phyloP scores from a whole-genome alignment of 2,888 invertebrate species.

The Trissolcus japonicus region DNA sequence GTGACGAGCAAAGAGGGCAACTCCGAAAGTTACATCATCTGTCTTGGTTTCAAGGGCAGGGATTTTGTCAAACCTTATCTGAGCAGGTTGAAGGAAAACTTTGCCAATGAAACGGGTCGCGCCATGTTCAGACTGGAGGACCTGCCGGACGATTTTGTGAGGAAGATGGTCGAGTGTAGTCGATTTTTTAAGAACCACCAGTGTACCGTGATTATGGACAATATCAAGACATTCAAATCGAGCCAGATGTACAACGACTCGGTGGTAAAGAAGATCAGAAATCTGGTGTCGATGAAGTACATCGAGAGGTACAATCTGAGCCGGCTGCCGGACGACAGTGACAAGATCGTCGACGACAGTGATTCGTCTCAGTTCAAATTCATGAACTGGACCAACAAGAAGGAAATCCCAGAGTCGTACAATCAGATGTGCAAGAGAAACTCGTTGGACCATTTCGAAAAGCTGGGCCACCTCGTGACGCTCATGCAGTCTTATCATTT shows the following conservation, averaged over 20 bases:
- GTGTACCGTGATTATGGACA: slow-evolving; percentile 82
- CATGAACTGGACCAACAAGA: slow-evolving; percentile 76
- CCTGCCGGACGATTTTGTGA: slow-evolving; percentile 81
- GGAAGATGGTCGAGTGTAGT: slow-evolving; percentile 82
- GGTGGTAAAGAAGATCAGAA: slow-evolving; percentile 60
- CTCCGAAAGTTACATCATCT: slow-evolving; percentile 93
- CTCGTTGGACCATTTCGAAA: background rate
- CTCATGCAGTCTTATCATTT: slow-evolving; percentile 5
- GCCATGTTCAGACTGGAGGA: slow-evolving; percentile 80
- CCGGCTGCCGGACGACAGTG: slow-evolving; percentile 76
- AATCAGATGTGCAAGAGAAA: slow-evolving; percentile 26
- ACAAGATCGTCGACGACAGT: slow-evolving; percentile 63
- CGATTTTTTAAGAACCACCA: slow-evolving; percentile 83
- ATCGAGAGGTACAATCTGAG: slow-evolving; percentile 80
- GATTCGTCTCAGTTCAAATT: background rate
- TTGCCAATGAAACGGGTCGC: slow-evolving; percentile 71
- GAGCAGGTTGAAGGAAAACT: slow-evolving; percentile 77
- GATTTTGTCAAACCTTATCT: slow-evolving; percentile 75
- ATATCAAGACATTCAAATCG: slow-evolving; percentile 80
- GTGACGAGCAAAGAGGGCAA: slow-evolving; percentile 96
- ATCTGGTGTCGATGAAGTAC: slow-evolving; percentile 77
- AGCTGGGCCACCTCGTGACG: slow-evolving; percentile 3
- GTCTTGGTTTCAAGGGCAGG: slow-evolving; percentile 80
- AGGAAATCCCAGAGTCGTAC: slow-evolving; percentile 77
- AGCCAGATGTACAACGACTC: slow-evolving; percentile 54